Conservation (phyloP, 1,140 invertebrate genomes). For the Liolophura sinensis region DNA sequence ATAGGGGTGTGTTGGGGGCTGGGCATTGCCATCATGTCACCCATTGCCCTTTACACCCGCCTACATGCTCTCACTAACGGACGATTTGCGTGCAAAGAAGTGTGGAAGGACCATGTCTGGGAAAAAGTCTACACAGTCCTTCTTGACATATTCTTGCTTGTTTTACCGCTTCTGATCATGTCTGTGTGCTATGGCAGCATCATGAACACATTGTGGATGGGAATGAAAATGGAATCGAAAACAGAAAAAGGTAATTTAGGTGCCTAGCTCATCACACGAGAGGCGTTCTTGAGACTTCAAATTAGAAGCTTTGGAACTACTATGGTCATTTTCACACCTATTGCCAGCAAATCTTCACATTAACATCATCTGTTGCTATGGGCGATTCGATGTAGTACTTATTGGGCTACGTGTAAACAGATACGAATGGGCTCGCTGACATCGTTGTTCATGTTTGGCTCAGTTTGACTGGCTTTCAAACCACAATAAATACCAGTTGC, state of each 20-base stretch:
- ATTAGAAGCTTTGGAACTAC: too few relatives aligned
- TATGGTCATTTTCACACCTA: too few relatives aligned
- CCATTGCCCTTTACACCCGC: constrained; percentile 65
- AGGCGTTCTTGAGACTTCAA: too few relatives aligned
- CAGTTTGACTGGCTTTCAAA: too few relatives aligned
- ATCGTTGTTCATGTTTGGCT: too few relatives aligned
- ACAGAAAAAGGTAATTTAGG: constrained; percentile 24
- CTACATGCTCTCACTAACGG: constrained; percentile 4
- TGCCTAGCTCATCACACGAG: too few relatives aligned
- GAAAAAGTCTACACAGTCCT: constrained; percentile 78
- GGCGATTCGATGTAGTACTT: too few relatives aligned
- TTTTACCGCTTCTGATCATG: constrained; percentile 78
- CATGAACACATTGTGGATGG: constrained; percentile 60
- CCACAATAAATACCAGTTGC: too few relatives aligned
- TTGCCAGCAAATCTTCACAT: too few relatives aligned
- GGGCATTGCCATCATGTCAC: constrained; percentile 60
- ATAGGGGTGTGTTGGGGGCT: constrained; percentile 42
- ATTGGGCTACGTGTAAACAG: too few relatives aligned
- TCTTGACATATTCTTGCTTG: constrained; percentile 71
- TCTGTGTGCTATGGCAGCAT: constrained; percentile 63
- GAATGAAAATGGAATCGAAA: constrained; percentile 45
- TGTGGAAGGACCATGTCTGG: constrained; percentile 30
- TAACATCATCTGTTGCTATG: too few relatives aligned
- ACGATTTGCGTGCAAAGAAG: constrained; percentile 36
- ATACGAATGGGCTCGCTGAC: too few relatives aligned